Evolutionary conservation across 92 coral and sea anemone genomes (phyloP).

Genomic region (Isaurus tuberculatus): DNA sequence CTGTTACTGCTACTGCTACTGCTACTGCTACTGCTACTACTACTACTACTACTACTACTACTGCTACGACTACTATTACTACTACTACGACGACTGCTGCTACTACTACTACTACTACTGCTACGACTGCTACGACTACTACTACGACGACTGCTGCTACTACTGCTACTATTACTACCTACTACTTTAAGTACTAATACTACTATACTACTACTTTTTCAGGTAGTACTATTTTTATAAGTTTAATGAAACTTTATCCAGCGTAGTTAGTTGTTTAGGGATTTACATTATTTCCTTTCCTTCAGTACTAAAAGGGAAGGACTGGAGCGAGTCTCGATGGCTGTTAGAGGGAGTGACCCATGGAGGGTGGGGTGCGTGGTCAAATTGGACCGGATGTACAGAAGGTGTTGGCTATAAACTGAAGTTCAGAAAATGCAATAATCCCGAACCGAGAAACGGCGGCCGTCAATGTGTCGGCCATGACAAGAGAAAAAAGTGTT

Average conservation of each 20-base stretch:
- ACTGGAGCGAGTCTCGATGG: conserved; percentile 73
- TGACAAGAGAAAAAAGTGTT: conserved; percentile 46
- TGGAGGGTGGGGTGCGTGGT: conserved; percentile 92
- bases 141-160: too few relatives aligned
- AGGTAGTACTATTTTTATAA: background rate
- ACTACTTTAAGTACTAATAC: too few relatives aligned
- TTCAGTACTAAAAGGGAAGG: conserved; percentile 51
- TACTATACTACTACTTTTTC: too few relatives aligned
- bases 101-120: too few relatives aligned
- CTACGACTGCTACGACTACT: too few relatives aligned
- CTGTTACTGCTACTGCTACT: too few relatives aligned
- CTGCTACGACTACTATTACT: too few relatives aligned
- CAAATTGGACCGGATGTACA: conserved; percentile 78
- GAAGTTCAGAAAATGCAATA: conserved; percentile 69
- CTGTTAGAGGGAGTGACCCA: conserved; percentile 81
- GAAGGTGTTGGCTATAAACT: conserved; percentile 55
- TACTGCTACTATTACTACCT: too few relatives aligned
- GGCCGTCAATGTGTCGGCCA: conserved; percentile 78
- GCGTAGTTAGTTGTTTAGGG: background rate
- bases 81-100: too few relatives aligned
- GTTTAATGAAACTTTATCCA: background rate
- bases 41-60: too few relatives aligned
- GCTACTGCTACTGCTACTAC: too few relatives aligned
- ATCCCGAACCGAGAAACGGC: conserved; percentile 86
- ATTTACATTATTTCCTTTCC: background rate